Base-by-base conservation (phyloP, 2,113 vertebrate genomes). In the Willisornis vidua region DNA sequence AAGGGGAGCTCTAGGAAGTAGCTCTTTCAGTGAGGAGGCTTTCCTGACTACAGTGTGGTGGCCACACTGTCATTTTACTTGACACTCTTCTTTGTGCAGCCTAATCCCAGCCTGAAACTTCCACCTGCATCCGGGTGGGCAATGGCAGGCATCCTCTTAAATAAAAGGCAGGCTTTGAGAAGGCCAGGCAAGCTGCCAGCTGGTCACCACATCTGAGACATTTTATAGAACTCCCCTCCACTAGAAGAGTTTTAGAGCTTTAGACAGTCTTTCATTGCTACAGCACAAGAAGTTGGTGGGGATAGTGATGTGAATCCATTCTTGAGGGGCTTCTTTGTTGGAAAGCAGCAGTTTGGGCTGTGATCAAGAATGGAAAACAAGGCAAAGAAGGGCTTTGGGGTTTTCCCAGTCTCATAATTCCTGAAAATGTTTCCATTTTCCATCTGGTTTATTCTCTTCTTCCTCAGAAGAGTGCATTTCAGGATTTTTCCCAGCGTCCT, bases 271-370 rank as follows among this genome's bases (percentile, higher is more conserved):
- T 81, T 41, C 41, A 51, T 26, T 66, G 45, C 33, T 54, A 6
- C 45, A 18, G 4, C 48, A 76, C 75, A 28, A 39, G 39, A 74
- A 48, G 26, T 19, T 52, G 7, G 4, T 0, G 0, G 35, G 10
- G 9, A 28, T 0, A 0, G 9, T 29, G 35, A 41, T 4, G 8
- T 19, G 29, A 58, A 33, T 62, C 14, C 20, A 7, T n/a, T 74
- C 8, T 77, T 7, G 55, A 48, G 29, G 26, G 7, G 5, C 19
- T 80, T 90, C 45, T 71, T 96, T 55, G 59, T 67, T 76, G 72
- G 28, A 90, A 91, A 29, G 12, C 15, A 55, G 22, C 28, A 18
- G 2, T 51, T 70, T 55, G 48, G 29, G 29, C 23, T 85, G 49
- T 51, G 58, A 17, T 67, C 18, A 66, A 75, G 29, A 75, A 48